These are phyloP conservation scores for Pseudocheirus occidentalis DNA, from an alignment of 2,797 vertebrate genomes.

Conservation along the genomic window DNA sequence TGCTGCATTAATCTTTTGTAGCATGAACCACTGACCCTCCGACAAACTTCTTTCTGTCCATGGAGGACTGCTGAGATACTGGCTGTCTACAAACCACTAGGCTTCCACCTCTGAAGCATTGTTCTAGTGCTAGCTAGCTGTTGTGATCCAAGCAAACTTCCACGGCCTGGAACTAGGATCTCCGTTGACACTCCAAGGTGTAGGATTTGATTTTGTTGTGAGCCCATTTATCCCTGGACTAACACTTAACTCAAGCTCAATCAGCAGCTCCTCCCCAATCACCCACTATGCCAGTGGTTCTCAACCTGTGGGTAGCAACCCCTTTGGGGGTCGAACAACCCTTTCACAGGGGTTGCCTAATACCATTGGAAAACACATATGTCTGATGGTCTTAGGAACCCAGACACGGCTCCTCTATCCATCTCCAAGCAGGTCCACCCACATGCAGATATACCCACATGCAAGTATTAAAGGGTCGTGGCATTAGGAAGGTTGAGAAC, in stretches of 20 bases:
- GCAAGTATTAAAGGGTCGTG: no score
- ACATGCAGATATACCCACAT: no score
- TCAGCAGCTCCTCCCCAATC: neutral
- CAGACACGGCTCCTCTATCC: no score
- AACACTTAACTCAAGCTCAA: neutral
- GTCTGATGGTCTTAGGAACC: no score
- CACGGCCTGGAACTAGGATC: neutral
- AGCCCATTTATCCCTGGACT: neutral
- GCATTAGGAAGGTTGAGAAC: no score
- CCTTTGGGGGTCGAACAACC: no score
- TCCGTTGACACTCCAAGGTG: neutral
- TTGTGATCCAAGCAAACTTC: neutral
- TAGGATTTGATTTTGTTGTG: neutral
- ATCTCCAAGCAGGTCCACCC: no score
- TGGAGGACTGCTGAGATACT: neutral
- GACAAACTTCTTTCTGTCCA: neutral
- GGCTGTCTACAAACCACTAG: neutral
- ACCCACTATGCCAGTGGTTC: neutral
- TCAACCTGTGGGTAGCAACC: no score
- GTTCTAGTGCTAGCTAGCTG: neutral
- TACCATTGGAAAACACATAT: no score
- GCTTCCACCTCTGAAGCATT: neutral
- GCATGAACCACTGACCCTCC: neutral
- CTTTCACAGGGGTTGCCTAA: no score
- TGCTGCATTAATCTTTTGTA: neutral